A percentile compares a stretch with the other conserved stretches of the same genome.
These are phyloP conservation scores for Drosophila leontia DNA, from an alignment of 1,140 invertebrate genomes.

Conservation along the genomic window DNA sequence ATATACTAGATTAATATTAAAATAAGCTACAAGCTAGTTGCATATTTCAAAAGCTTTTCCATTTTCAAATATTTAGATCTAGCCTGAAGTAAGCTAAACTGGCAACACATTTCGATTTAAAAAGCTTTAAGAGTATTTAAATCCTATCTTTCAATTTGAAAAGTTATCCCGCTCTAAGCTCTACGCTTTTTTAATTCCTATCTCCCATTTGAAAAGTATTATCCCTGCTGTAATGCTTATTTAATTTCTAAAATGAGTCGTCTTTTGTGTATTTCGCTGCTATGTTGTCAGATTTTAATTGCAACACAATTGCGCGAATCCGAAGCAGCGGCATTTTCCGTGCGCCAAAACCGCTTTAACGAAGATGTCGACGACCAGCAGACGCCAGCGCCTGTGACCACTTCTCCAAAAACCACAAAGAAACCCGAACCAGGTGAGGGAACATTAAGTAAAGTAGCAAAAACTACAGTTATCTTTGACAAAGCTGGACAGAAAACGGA, in stretches of 20 bases:
- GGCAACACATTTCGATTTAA: too few species aligned
- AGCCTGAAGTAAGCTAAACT: too few species aligned
- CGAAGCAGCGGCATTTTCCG: constrained; percentile 32
- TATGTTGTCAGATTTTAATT: constrained; percentile 30
- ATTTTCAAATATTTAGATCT: too few species aligned
- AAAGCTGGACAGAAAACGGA: not conserved
- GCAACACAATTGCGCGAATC: constrained; percentile 2
- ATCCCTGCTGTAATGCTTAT: not conserved
- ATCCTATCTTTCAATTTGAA: too few species aligned
- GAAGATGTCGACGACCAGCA: constrained; percentile 7
- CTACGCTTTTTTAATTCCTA: too few species aligned
- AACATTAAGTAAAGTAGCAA: not conserved
- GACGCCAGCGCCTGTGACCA: constrained; percentile 2
- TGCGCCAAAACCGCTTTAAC: constrained; percentile 44
- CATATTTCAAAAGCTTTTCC: too few species aligned
- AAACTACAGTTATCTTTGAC: too few species aligned
- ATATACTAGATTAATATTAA: too few species aligned
- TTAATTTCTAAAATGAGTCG: constrained; percentile 17
- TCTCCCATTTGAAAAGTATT: not conserved
- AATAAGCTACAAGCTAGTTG: too few species aligned
- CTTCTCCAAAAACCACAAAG: not conserved
- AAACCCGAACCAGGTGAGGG: constrained; percentile 27
- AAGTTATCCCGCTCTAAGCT: too few species aligned
- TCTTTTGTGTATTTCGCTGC: constrained; percentile 10
- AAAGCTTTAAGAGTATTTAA: too few species aligned